Conservation (phyloP, 2,113 vertebrate species). For the Hepsetus odoe region DNA sequence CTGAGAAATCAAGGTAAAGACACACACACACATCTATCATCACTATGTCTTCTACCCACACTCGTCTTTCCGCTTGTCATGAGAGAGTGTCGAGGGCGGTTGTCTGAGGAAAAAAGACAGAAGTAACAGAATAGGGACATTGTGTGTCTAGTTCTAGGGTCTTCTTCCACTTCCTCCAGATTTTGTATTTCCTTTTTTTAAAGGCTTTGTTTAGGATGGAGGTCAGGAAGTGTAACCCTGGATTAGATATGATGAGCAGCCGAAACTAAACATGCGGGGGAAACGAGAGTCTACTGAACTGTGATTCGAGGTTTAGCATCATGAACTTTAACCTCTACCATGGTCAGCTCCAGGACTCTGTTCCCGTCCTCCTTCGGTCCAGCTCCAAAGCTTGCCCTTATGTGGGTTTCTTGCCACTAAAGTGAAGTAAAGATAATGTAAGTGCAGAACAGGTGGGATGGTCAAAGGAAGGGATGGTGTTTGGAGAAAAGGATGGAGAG, state of each 20-base stretch:
- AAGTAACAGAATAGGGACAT: neutral
- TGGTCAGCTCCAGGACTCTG: too few relatives aligned
- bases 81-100: conserved; percentile 7
- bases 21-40: conserved; percentile 37
- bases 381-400: too few relatives aligned
- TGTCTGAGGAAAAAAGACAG: conserved; percentile 12
- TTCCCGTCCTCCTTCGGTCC: too few relatives aligned
- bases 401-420: too few relatives aligned
- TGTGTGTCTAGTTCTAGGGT: neutral
- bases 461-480: too few relatives aligned
- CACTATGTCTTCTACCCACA: conserved; percentile 62
- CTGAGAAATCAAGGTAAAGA: conserved; percentile 52
- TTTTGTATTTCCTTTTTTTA: neutral
- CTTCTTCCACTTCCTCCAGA: neutral
- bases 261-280: neutral
- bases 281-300: neutral
- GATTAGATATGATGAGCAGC: neutral
- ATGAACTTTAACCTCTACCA: too few relatives aligned
- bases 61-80: conserved; percentile 67
- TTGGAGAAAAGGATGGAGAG: neutral
- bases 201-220: neutral
- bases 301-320: too few relatives aligned
- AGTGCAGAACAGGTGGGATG: too few relatives aligned
- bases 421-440: too few relatives aligned
- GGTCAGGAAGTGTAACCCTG: neutral